These are phyloP conservation scores for Perca fluviatilis DNA, from an alignment of 2,113 vertebrate species.

Conservation along the genomic window DNA sequence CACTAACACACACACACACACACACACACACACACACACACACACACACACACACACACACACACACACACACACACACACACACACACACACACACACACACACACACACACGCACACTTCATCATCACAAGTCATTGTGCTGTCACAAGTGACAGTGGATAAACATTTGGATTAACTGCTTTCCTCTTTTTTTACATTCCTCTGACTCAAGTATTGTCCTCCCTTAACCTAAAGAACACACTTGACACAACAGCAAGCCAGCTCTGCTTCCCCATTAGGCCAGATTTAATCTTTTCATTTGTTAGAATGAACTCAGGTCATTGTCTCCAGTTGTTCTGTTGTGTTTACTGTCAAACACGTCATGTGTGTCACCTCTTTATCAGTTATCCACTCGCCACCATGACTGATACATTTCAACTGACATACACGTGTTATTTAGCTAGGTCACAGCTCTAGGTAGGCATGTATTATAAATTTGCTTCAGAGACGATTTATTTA, in stretches of 20 bases:
- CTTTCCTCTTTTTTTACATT: constrained; percentile 32
- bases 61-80: neutral
- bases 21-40: neutral
- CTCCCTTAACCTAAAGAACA: constrained; percentile 1
- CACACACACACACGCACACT: neutral
- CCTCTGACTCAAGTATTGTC: constrained; percentile 9
- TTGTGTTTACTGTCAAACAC: neutral
- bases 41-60: neutral
- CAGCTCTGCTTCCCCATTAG: neutral
- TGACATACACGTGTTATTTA: neutral
- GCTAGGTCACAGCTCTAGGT: neutral
- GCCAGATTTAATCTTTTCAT: neutral
- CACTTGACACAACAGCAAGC: neutral
- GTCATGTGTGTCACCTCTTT: neutral
- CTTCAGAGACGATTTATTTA: neutral
- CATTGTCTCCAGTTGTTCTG: neutral
- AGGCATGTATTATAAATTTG: neutral
- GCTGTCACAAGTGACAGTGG: constrained; percentile 64
- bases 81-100: neutral
- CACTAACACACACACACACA: neutral
- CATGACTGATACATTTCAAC: neutral
- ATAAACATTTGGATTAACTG: constrained; percentile 67
- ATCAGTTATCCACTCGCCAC: neutral
- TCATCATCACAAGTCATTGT: constrained; percentile 19
- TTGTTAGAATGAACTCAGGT: neutral